A percentile compares a stretch with the other conserved stretches of the same genome.
Evolutionary conservation across 2,113 vertebrate genomes (phyloP).

Genomic region (Passer montanus): DNA sequence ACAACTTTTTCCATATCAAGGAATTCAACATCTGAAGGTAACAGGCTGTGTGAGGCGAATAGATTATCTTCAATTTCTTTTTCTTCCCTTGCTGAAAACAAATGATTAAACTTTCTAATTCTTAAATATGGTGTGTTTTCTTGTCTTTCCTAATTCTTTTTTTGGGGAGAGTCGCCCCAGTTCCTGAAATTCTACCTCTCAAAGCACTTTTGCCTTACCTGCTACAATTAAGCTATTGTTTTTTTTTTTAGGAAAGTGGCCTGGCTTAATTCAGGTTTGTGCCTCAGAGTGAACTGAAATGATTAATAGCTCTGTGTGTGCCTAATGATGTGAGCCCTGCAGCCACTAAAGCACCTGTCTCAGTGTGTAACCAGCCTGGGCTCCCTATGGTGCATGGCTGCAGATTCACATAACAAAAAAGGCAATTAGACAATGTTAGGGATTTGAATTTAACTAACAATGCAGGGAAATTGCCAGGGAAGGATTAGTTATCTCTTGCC

Average conservation of each 20-base stretch:
- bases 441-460: conserved; percentile 20
- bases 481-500: conserved; percentile 26
- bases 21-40: background rate
- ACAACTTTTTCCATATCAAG: background rate
- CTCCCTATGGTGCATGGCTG: conserved; percentile 22
- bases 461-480: background rate
- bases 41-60: background rate
- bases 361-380: background rate
- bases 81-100: background rate
- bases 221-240: conserved; percentile 37
- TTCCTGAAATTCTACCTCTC: background rate
- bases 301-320: conserved; percentile 40
- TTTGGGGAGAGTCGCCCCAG: background rate
- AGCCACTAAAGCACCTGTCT: conserved; percentile 52
- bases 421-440: conserved; percentile 61
- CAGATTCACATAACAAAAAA: conserved; percentile 61
- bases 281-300: conserved; percentile 22
- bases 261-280: conserved; percentile 32
- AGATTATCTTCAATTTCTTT: background rate
- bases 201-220: background rate
- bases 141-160: background rate
- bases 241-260: conserved; percentile 21
- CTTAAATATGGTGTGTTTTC: background rate
- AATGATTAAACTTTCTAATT: background rate
- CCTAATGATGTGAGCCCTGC: conserved; percentile 5